These are phyloP conservation scores for Pipa parva DNA, from an alignment of 2,113 vertebrate species.

Conservation along the genomic window DNA sequence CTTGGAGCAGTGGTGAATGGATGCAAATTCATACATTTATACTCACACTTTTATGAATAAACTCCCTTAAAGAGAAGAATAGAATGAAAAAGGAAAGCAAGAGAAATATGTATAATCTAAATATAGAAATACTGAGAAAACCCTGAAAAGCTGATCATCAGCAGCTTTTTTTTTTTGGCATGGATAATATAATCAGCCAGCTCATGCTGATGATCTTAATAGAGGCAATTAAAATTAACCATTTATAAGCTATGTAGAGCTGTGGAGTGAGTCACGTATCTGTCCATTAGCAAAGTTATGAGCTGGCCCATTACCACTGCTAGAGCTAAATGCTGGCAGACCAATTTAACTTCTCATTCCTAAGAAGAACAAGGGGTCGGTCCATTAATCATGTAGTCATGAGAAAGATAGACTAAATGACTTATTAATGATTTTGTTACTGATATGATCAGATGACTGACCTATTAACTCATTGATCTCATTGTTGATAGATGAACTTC, in stretches of 20 bases:
- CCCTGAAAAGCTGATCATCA: no score
- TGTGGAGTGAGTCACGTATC: conserved; percentile 11
- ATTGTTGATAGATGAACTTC: conserved; percentile 24
- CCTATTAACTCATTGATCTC: conserved; percentile 33
- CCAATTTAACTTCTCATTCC: conserved; percentile 32
- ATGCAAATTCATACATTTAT: no score
- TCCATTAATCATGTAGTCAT: conserved; percentile 40
- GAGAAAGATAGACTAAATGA: conserved; percentile 40
- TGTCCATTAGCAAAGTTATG: conserved; percentile 15
- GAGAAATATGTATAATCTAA: no score
- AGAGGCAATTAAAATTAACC: conserved; percentile 2
- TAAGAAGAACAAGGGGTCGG: conserved; percentile 31
- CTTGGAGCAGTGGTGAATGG: no score
- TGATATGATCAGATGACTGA: conserved; percentile 28
- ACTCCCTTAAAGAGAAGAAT: no score
- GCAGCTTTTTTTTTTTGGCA: no score
- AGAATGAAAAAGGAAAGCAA: no score
- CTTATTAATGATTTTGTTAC: conserved; percentile 40
- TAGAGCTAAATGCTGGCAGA: conserved; percentile 24
- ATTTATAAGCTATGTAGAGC: background rate
- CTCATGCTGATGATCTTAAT: no score
- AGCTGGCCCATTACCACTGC: conserved; percentile 31
- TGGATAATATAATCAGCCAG: no score
- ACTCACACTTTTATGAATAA: no score
- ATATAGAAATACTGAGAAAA: no score